Conservation (phyloP, 2,113 vertebrate species). For the Hystrix cristata region DNA sequence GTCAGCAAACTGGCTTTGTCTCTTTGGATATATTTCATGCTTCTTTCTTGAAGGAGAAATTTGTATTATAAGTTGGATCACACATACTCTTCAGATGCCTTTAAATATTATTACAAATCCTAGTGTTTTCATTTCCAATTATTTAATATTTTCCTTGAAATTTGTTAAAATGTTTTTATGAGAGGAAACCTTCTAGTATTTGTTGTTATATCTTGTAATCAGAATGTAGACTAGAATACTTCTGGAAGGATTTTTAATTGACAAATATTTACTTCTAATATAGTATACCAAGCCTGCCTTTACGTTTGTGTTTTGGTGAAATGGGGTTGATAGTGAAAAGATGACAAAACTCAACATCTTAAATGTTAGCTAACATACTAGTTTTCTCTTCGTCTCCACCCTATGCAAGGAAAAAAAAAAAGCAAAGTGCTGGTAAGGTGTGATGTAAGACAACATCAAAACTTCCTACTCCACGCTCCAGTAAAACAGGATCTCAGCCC, state of each 20-base stretch:
- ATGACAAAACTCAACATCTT: background rate
- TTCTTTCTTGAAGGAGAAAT: too few relatives aligned
- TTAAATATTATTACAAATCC: background rate
- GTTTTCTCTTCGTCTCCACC: background rate
- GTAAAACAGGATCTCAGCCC: slow-evolving; percentile 72
- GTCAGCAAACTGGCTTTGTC: background rate
- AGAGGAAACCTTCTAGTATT: background rate
- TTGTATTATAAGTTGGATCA: background rate
- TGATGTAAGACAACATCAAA: background rate
- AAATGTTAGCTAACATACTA: background rate
- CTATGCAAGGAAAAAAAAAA: background rate
- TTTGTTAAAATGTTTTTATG: background rate
- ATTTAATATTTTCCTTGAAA: background rate
- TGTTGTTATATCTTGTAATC: background rate
- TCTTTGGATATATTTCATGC: too few relatives aligned
- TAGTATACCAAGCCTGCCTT: background rate
- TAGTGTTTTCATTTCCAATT: background rate
- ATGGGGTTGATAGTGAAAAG: background rate
- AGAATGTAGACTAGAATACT: background rate
- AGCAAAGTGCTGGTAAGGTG: background rate
- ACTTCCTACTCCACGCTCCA: slow-evolving; percentile 49
- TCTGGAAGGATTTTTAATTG: background rate
- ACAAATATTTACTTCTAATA: background rate
- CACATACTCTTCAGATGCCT: background rate
- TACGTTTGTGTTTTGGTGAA: background rate